Conservation (phyloP, 2,888 invertebrate genomes). For the Leucania comma region DNA sequence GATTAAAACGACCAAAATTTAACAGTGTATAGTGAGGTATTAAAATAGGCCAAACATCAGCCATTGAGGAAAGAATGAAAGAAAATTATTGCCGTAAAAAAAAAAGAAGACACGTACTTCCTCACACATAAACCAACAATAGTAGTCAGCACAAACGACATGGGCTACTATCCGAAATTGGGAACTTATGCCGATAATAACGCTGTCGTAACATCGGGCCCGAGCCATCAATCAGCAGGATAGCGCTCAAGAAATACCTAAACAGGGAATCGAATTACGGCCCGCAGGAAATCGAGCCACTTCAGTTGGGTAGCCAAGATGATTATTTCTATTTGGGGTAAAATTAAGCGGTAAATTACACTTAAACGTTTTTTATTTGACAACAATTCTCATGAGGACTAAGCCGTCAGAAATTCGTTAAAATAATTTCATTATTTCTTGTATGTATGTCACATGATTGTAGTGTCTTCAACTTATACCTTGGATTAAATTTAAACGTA, state of each 20-base stretch:
- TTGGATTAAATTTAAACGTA: too few relatives aligned
- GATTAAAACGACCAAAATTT: too few relatives aligned
- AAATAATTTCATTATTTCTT: too few relatives aligned
- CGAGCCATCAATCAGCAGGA: slow-evolving; percentile 61
- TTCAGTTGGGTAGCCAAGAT: slow-evolving; percentile 18
- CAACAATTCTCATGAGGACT: background rate
- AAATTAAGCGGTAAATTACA: slow-evolving; percentile 14
- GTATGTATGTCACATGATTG: too few relatives aligned
- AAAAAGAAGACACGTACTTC: background rate
- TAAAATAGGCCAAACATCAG: background rate
- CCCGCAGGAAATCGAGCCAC: slow-evolving; percentile 39
- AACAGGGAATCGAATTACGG: slow-evolving; percentile 56
- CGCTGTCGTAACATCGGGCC: slow-evolving; percentile 30
- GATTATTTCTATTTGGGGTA: slow-evolving; percentile 44
- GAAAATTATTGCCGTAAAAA: slow-evolving; percentile 2
- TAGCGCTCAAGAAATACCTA: slow-evolving; percentile 50
- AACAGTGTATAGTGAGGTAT: too few relatives aligned
- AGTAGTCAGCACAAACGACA: slow-evolving; percentile 23
- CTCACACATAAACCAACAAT: slow-evolving; percentile 6
- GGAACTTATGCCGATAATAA: slow-evolving; percentile 49
- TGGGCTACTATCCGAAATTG: slow-evolving; percentile 36
- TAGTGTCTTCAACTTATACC: too few relatives aligned
- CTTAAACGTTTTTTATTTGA: slow-evolving; percentile 6
- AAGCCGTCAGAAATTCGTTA: background rate
- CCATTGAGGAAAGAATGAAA: too few relatives aligned